phyloP scores from a whole-genome alignment of 2,797 vertebrate genomes.

The Phrynocephalus vlangalii region DNA sequence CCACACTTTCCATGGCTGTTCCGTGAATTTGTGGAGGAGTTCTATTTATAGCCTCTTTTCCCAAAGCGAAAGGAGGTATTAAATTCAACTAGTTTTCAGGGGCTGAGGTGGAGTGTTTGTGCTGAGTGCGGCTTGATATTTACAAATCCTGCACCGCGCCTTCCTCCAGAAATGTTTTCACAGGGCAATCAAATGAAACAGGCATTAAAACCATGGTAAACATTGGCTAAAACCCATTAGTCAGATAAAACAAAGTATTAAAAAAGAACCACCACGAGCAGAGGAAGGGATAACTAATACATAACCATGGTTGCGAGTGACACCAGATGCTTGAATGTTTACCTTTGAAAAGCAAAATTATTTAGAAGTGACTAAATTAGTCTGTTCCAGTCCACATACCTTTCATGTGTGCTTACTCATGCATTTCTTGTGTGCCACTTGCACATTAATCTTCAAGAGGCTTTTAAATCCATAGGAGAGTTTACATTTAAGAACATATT shows the following conservation, averaged over 20 bases:
- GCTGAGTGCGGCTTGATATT: background rate
- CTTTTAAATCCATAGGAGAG: no score
- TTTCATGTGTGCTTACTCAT: background rate
- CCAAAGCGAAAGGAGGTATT: background rate
- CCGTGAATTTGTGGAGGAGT: background rate
- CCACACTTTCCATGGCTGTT: background rate
- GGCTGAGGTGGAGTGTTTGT: background rate
- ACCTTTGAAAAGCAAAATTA: background rate
- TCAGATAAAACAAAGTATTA: background rate
- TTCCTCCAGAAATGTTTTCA: conserved; percentile 1
- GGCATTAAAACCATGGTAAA: background rate
- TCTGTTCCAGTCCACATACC: no score
- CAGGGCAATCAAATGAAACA: background rate
- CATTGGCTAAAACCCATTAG: background rate
- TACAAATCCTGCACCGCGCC: background rate
- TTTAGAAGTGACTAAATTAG: background rate
- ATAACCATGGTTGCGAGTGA: background rate
- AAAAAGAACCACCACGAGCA: no score
- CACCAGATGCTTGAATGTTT: background rate
- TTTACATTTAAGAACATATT: background rate
- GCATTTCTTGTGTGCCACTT: background rate
- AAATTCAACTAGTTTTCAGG: background rate
- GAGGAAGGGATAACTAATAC: background rate
- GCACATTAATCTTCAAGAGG: background rate
- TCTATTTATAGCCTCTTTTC: background rate